Conservation (phyloP, 2,888 invertebrate species). For the Sinelater perroti region DNA sequence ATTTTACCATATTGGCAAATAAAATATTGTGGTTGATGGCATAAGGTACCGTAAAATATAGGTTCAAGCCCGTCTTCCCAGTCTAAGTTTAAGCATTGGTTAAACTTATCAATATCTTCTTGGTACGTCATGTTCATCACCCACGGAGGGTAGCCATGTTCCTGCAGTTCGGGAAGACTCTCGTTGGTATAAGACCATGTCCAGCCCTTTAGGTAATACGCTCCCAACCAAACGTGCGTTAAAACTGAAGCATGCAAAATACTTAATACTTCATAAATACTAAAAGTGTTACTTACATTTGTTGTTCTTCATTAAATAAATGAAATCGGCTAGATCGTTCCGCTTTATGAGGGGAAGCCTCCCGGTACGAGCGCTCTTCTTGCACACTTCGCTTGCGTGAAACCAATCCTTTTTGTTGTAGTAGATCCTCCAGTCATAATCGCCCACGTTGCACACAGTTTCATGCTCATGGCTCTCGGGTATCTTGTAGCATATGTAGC, state of each 20-base stretch:
- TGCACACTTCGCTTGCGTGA: background rate
- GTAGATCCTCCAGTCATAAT: conserved; percentile 15
- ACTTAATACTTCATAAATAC: background rate
- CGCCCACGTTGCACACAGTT: background rate
- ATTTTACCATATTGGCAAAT: conserved; percentile 13
- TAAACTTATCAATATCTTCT: background rate
- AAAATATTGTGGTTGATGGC: background rate
- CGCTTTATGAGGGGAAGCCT: conserved; percentile 9
- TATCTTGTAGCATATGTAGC: conserved; percentile 17
- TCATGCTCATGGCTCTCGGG: background rate
- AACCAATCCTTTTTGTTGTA: conserved; percentile 2
- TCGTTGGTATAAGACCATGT: conserved; percentile 7
- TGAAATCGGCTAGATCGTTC: conserved; percentile 6
- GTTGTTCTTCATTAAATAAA: conserved; percentile 7
- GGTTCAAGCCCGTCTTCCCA: conserved; percentile 4
- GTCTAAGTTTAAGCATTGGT: conserved; percentile 10
- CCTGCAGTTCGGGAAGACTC: background rate
- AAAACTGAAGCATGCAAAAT: background rate
- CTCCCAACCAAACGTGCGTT: conserved; percentile 16
- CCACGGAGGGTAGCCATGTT: conserved; percentile 16
- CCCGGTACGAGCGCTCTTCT: background rate
- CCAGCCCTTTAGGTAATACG: background rate
- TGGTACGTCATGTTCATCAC: conserved; percentile 2
- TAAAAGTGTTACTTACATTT: background rate
- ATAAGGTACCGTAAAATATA: conserved; percentile 6